Base-by-base conservation (phyloP, 2,888 invertebrate genomes). In the Scaptomyza flava region DNA sequence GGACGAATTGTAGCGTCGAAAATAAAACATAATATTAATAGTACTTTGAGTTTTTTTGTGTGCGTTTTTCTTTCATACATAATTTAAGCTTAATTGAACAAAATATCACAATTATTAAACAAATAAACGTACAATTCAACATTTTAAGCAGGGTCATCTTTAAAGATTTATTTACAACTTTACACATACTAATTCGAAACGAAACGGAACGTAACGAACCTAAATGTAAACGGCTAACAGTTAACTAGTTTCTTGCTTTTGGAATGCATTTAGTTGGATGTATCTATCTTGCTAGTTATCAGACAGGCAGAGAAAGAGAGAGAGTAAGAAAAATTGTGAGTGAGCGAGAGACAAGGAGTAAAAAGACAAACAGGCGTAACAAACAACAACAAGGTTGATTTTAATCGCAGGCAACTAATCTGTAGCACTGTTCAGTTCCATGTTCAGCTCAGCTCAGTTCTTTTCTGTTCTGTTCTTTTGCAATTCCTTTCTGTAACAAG, bases 191-290 rank as follows among this genome's bases (percentile, higher is more conserved):
- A 17, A 53, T 48, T 59, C 68, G 63, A 31, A 59, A 68, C 33
- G 51, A 50, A 41, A 46, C 51, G 46, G 33, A 68, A 66, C 63
- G 68, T 36, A 74, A 66, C 63, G 43, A 54, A 73, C 34, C 30
- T 43, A 63, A 50, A 50, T 63, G 63, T 52, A 68, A 53, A 77
- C 31, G 65, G 36, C 61, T 77, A 76, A 76, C 74, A 78, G 78
- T 84, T 87, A 87, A 87, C 87, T 82, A 82, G 81, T 87, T 82
- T 79, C 56, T 75, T 76, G 87, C 87, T 87, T 82, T 87, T 82
- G 81, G 81, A 82, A 82, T 82, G 81, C 87, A 87, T 78, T 87
- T 81, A 66, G 84, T 76, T 81, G 75, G 75, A 77, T 73, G 50
- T 61, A 46, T 57, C 60, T 72, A 63, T 54, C 59, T 57, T 52